These are phyloP conservation scores for Danaus melanippus DNA, from an alignment of 1,140 invertebrate genomes.

Conservation along the genomic window DNA sequence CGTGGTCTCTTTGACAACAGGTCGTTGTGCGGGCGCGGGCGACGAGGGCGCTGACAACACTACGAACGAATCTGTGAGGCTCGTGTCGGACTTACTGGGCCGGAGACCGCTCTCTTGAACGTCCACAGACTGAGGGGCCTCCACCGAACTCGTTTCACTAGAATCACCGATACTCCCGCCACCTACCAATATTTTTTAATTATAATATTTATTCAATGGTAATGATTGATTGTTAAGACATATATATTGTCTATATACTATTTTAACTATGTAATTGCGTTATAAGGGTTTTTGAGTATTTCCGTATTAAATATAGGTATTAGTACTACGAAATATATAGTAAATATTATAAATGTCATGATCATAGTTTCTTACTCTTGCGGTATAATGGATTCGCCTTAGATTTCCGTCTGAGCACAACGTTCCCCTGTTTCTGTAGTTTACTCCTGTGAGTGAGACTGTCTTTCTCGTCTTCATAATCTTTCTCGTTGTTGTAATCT, in stretches of 20 bases:
- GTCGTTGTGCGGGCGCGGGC: slow-evolving; percentile 21
- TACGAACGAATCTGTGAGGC: slow-evolving; percentile 92
- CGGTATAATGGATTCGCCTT: slow-evolving; percentile 77
- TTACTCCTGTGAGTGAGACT: slow-evolving; percentile 41
- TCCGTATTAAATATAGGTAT: no score
- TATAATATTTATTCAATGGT: no score
- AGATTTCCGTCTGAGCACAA: slow-evolving; percentile 76
- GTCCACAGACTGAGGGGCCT: slow-evolving; percentile 23
- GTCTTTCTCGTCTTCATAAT: slow-evolving; percentile 36
- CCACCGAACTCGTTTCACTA: slow-evolving; percentile 47
- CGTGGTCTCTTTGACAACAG: slow-evolving; percentile 15
- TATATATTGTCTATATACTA: no score
- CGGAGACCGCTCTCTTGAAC: slow-evolving; percentile 70
- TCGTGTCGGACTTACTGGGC: slow-evolving; percentile 91
- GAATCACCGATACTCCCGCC: slow-evolving; percentile 68
- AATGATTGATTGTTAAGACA: no score
- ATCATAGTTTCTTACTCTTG: slow-evolving; percentile 73
- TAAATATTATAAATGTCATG: no score
- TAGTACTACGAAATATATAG: not conserved
- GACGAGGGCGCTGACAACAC: slow-evolving; percentile 77
- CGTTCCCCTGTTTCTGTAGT: slow-evolving; percentile 70
- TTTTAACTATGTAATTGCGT: no score
- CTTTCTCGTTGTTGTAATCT: slow-evolving; percentile 52
- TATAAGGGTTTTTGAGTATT: no score
- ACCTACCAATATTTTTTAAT: slow-evolving; percentile 22